Conservation (phyloP, 2,888 invertebrate species). For the Anthophora plumipes region DNA sequence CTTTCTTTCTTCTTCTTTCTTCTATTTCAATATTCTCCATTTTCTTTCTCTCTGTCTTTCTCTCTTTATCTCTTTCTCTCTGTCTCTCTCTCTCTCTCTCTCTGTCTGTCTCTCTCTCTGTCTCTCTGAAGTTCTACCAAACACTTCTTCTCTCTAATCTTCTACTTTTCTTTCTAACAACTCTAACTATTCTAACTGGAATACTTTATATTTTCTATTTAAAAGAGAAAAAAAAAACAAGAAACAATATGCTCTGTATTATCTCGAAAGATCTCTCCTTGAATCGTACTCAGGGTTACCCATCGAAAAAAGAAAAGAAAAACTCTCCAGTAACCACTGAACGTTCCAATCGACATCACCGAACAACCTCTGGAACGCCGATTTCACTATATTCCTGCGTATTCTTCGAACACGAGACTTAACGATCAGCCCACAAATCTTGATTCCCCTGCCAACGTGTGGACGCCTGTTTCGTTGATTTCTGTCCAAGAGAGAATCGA, state of each 20-base stretch:
- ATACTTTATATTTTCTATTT: neutral
- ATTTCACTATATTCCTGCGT: too few relatives aligned
- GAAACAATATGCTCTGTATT: neutral
- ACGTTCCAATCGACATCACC: neutral
- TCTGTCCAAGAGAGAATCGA: too few relatives aligned
- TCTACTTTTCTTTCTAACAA: neutral
- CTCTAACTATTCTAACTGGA: neutral
- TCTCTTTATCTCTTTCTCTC: neutral
- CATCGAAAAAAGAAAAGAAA: too few relatives aligned
- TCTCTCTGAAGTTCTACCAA: neutral
- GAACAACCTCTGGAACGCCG: neutral
- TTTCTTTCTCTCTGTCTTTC: neutral
- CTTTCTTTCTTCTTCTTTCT: neutral
- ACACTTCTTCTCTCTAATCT: conserved; percentile 9
- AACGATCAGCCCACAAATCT: too few relatives aligned
- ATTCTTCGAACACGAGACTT: neutral
- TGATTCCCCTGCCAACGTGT: neutral
- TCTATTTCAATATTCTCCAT: conserved; percentile 13
- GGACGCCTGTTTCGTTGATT: too few relatives aligned
- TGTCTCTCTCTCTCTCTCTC: neutral
- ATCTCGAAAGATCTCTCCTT: neutral
- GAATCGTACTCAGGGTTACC: neutral
- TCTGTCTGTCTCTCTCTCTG: neutral
- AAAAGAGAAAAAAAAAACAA: too few relatives aligned
- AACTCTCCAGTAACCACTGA: neutral